Percentiles rank a stretch among this genome's conserved stretches.
Evolutionary conservation across 2,797 vertebrate genomes (phyloP).

Genomic region (Pantherophis vulpinus): DNA sequence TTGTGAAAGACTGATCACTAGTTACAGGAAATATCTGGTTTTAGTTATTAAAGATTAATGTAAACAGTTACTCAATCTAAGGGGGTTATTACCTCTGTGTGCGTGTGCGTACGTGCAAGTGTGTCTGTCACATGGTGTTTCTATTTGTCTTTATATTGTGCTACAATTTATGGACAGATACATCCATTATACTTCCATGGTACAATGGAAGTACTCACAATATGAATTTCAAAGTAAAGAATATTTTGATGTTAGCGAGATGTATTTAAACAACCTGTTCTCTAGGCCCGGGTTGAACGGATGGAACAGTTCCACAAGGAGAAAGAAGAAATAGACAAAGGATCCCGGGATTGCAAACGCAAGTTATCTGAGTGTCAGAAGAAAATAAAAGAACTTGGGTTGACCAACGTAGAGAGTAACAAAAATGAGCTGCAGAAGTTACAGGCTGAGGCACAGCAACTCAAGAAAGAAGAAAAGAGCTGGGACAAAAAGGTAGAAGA

Average conservation of each 20-base stretch:
- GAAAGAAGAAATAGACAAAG: slow-evolving; percentile 79
- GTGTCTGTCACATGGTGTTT: not conserved
- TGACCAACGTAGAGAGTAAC: slow-evolving; percentile 38
- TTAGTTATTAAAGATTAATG: not conserved
- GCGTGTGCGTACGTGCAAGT: not conserved
- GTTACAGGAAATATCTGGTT: not conserved
- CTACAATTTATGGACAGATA: not conserved
- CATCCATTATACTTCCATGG: not conserved
- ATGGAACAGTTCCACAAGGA: slow-evolving; percentile 86
- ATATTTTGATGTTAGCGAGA: not conserved
- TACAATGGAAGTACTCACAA: not conserved
- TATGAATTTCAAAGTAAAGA: not conserved
- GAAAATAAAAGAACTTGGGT: slow-evolving; percentile 72
- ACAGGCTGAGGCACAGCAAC: slow-evolving; percentile 74
- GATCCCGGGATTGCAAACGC: slow-evolving; percentile 71
- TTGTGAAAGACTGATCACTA: not conserved
- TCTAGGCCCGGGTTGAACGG: slow-evolving; percentile 81
- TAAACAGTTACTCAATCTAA: not conserved
- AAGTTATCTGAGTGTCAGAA: slow-evolving; percentile 74
- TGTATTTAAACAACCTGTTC: not conserved
- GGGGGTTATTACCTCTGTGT: not conserved
- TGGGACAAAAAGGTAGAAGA: slow-evolving; percentile 79
- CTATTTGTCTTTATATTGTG: not conserved
- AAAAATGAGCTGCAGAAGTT: slow-evolving; percentile 73
- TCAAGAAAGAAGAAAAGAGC: slow-evolving; percentile 76